Conservation (phyloP, 1,140 invertebrate species). For the Daktulosphaira vitifoliae region DNA sequence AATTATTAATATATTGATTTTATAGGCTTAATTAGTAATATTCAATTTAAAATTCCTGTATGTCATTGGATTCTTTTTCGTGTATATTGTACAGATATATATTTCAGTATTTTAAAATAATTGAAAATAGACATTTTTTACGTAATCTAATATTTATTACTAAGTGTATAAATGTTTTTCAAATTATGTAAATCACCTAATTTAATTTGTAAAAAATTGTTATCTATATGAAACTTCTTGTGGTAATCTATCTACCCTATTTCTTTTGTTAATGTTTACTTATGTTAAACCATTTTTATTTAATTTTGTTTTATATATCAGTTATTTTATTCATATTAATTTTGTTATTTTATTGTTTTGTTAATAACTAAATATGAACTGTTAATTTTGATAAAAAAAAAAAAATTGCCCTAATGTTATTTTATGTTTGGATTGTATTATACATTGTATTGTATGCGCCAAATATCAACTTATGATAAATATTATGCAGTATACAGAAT, state of each 20-base stretch:
- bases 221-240: slow-evolving; percentile 1
- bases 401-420: background rate
- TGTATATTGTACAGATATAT: background rate
- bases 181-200: background rate
- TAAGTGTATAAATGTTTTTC: slow-evolving; percentile 18
- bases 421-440: slow-evolving; percentile 22
- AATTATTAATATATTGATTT: slow-evolving; percentile 19
- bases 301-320: slow-evolving; percentile 16
- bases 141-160: slow-evolving; percentile 3
- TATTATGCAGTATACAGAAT: slow-evolving; percentile 23
- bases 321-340: slow-evolving; percentile 14
- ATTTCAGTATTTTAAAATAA: too few relatives aligned
- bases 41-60: slow-evolving; percentile 25
- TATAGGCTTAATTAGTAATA: slow-evolving; percentile 27
- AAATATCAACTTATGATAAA: slow-evolving; percentile 29
- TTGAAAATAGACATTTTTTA: slow-evolving; percentile 10
- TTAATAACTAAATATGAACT: slow-evolving; percentile 24
- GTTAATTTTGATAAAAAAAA: slow-evolving; percentile 31
- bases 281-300: slow-evolving; percentile 15
- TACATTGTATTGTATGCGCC: slow-evolving; percentile 32
- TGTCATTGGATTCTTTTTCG: slow-evolving; percentile 4
- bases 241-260: slow-evolving; percentile 21
- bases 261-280: slow-evolving; percentile 17
- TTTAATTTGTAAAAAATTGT: slow-evolving; percentile 24
- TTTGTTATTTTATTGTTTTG: slow-evolving; percentile 30